Evolutionary conservation across 2,113 vertebrate genomes (phyloP), one percentile per base, ranked within the genome.

Genomic region (Trematocara macrostoma): DNA sequence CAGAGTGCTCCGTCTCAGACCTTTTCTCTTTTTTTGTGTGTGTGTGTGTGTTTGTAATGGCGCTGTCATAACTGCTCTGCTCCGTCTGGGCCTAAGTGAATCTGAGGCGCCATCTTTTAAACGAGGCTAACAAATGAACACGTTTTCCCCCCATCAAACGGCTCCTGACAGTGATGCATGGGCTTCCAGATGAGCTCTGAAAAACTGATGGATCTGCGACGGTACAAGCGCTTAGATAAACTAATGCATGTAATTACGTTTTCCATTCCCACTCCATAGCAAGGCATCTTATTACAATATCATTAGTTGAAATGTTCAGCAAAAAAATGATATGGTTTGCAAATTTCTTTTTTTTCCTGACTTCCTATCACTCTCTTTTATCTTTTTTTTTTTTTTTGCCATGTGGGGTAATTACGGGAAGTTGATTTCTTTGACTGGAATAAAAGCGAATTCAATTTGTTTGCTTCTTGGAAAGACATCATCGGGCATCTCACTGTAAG

Each of bases 191-290:
- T 99, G 97, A 97, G 97, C 97, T 97, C 96, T 98, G 98, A 99
- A 98, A 96, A 98, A 97, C 98, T 98, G 98, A 99, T 98, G 97
- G 98, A 98, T 99, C 97, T 99, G 97, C 97, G 97, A 98, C 98
- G 97, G 97, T 97, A 97, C 97, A 96, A 97, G 98, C 97, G 97
- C 97, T 99, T 97, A 97, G 97, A 98, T 98, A 98, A 99, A 99
- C 98, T 98, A 99, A 98, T 98, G 97, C 98, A 98, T 97, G 97
- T 98, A 99, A 99, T 99, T 99, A 99, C 97, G 97, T 99, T 99
- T 98, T 98, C 97, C 97, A 98, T 98, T 98, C 97, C 97, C 98
- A 98, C 97, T 98, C 96, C 97, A 97, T 97, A 97, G 97, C 97
- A 95, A 95, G 96, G 97, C 98, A 97, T 98, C 98, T 98, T 98